phyloP scores from a whole-genome alignment of 2,113 vertebrate genomes.

The Donacobius atricapilla region DNA sequence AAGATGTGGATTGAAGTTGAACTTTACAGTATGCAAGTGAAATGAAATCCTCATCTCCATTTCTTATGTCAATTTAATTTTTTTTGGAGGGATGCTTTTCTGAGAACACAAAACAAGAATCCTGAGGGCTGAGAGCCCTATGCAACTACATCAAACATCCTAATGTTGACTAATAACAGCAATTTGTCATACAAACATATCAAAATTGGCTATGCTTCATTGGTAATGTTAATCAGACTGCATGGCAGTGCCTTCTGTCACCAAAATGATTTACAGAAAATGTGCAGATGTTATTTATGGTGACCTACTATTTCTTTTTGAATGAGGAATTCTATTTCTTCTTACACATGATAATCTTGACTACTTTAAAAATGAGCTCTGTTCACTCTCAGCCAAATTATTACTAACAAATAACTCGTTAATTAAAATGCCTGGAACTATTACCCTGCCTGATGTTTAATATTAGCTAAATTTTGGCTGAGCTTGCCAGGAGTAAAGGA shows the following conservation, averaged over 20 bases:
- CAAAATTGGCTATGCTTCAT: slow-evolving; percentile 63
- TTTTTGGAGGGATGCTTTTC: background rate
- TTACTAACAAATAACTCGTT: background rate
- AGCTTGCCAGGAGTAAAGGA: background rate
- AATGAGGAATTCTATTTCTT: slow-evolving; percentile 15
- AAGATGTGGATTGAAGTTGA: background rate
- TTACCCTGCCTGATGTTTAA: background rate
- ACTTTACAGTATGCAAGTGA: background rate
- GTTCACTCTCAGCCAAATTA: background rate
- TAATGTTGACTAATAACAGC: slow-evolving; percentile 61
- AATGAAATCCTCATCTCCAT: background rate
- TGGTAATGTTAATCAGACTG: slow-evolving; percentile 47
- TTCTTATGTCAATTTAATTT: background rate
- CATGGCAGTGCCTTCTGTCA: slow-evolving; percentile 63
- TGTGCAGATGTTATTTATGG: slow-evolving; percentile 63
- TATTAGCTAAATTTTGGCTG: background rate
- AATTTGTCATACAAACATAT: slow-evolving; percentile 58
- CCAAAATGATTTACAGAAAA: slow-evolving; percentile 47
- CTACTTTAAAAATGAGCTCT: slow-evolving; percentile 6
- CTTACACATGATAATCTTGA: background rate
- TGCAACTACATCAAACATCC: background rate
- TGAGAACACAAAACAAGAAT: background rate
- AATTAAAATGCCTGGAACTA: background rate
- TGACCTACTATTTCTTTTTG: slow-evolving; percentile 32
- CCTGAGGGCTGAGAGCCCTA: background rate